phyloP scores from a whole-genome alignment of 2,797 vertebrate genomes.

The Sparidentex hasta region DNA sequence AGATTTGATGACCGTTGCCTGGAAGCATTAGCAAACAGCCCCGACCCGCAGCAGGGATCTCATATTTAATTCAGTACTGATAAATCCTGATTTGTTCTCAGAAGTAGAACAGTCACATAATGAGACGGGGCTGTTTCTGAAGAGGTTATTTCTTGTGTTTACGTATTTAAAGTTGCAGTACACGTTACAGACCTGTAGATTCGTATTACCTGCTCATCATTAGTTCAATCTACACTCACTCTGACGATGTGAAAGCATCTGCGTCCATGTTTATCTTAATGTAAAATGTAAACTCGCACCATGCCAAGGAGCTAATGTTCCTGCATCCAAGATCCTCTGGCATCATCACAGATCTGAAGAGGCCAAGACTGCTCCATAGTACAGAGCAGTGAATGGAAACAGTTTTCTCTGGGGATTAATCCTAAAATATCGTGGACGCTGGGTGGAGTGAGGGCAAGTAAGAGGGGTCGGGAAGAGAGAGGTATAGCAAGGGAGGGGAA shows the following conservation, averaged over 20 bases:
- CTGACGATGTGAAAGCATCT: background rate
- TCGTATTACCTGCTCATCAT: background rate
- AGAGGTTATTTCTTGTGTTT: background rate
- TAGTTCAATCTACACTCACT: background rate
- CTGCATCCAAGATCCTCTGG: conserved; percentile 7
- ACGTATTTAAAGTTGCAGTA: background rate
- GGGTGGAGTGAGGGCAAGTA: conserved; percentile 68
- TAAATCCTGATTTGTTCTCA: conserved; percentile 3
- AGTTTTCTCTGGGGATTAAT: conserved; percentile 76
- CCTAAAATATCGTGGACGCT: conserved; percentile 76
- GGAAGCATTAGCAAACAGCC: background rate
- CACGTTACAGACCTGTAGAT: background rate
- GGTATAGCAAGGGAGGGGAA: conserved; percentile 60
- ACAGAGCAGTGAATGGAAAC: conserved; percentile 73
- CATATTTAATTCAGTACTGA: background rate
- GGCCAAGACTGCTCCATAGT: conserved; percentile 47
- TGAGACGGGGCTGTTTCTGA: background rate
- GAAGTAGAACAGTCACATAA: background rate
- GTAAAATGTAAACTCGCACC: conserved; percentile 1
- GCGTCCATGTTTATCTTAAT: background rate
- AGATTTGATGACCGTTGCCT: conserved; percentile 6
- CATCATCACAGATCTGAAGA: conserved; percentile 48
- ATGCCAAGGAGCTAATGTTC: conserved; percentile 7
- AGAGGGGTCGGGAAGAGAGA: conserved; percentile 72
- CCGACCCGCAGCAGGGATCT: background rate